Evolutionary conservation across 2,797 vertebrate genomes (phyloP), one percentile per base, ranked within the genome.

Genomic region (Chromobotia macracanthus): DNA sequence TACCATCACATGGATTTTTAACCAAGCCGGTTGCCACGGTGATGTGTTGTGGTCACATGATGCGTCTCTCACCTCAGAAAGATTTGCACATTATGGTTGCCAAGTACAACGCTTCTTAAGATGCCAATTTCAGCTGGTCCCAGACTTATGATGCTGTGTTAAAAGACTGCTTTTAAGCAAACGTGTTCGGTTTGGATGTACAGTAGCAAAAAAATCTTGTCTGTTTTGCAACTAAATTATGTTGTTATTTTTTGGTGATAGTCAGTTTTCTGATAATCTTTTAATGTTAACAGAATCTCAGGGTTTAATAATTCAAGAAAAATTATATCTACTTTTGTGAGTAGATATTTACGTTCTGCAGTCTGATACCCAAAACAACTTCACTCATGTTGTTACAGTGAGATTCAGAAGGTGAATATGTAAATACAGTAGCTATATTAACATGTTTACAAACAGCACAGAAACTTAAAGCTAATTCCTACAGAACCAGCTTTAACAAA

Each of bases 321-420:
- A 48, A n/a, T n/a, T n/a, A n/a, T n/a, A n/a, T n/a, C n/a, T n/a
- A n/a, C n/a, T 65, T 65, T 65, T 10, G 48, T 23, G 46, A 71
- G 71, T 63, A 19, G 61, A 81, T 67, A 56, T 61, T 77, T 58
- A 65, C 50, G 48, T 68, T 61, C 44, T 41, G 19, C 28, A 56
- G 31, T 84, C 51, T 68, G 38, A 71, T 66, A 60, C 9, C 19
- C 53, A 35, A 46, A 75, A 75, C 61, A 67, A 21, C 28, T 35
- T 82, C 56, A 53, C 58, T 61, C 19, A 72, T 60, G 9, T 58
- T 48, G 56, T 75, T 75, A 44, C 21, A 25, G 55, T 25, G 48
- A 44, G 61, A n/a, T 41, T 25, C 19, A 66, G 48, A 65, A 5
- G 11, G 21, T 11, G 25, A 19, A 23, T 18, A 18, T 46, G 70